These are phyloP conservation scores for Aplysina aerophoba DNA, from an alignment of 37 sponge, comb jelly and placozoan species.

Conservation along the genomic window DNA sequence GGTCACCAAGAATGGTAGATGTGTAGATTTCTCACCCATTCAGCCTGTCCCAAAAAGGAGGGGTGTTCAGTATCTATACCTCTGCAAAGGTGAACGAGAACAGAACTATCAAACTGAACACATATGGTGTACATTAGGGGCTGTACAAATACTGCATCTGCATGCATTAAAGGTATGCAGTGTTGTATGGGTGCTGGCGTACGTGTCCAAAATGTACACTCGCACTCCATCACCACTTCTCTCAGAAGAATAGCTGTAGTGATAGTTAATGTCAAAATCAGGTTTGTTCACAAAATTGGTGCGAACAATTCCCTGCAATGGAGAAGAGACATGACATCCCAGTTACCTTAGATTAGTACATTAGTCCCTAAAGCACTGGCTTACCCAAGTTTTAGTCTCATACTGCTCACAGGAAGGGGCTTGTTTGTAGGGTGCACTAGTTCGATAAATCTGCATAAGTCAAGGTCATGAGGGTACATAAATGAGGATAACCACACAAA, in stretches of 20 bases:
- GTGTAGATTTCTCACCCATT: conserved; percentile 1
- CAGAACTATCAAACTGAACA: too few relatives aligned
- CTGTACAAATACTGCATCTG: not conserved
- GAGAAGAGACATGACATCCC: not conserved
- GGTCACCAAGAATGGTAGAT: too few relatives aligned
- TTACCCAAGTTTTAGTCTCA: conserved; percentile 39
- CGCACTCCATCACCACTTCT: conserved; percentile 53
- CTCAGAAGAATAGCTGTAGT: conserved; percentile 24
- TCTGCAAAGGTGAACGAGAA: conserved; percentile 16
- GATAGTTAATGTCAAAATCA: not conserved
- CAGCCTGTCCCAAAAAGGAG: conserved; percentile 63
- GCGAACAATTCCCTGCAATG: conserved; percentile 46
- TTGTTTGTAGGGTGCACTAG: not conserved
- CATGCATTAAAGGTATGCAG: not conserved
- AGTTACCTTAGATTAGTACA: not conserved
- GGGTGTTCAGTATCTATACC: conserved; percentile 58
- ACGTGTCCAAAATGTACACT: conserved; percentile 77
- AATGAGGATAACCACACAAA: not conserved
- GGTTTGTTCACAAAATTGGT: conserved; percentile 26
- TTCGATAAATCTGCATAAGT: conserved; percentile 5
- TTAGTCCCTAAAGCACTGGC: not conserved
- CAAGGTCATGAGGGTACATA: not conserved
- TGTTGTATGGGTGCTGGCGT: conserved; percentile 13
- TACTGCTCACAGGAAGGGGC: conserved; percentile 11
- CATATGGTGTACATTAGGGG: conserved; percentile 31